Conservation (phyloP, 2,113 vertebrate genomes). For the Leptocoma aspasia region DNA sequence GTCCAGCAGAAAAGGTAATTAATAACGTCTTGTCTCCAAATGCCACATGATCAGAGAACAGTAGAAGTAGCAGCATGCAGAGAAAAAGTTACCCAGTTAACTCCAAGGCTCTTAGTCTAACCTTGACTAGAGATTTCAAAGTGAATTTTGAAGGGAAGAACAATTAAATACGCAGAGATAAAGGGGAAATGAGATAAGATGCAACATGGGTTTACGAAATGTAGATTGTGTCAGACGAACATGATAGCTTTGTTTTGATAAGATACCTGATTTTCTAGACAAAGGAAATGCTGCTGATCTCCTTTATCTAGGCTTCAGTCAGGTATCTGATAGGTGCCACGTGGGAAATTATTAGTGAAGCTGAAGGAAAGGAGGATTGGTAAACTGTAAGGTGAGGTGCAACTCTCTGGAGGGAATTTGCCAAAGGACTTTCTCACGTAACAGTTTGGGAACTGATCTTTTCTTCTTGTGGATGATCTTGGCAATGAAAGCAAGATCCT, state of each 20-base stretch:
- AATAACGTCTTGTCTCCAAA: neutral
- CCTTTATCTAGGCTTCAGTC: conserved; percentile 52
- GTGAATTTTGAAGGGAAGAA: conserved; percentile 44
- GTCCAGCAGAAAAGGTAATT: neutral
- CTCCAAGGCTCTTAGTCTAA: neutral
- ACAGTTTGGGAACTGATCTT: conserved; percentile 1
- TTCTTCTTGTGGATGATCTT: neutral
- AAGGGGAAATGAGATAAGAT: conserved; percentile 58
- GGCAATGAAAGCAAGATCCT: neutral
- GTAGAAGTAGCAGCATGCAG: neutral
- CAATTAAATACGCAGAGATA: conserved; percentile 60
- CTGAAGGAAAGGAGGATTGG: conserved; percentile 43
- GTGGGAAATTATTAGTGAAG: conserved; percentile 26
- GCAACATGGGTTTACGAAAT: conserved; percentile 23
- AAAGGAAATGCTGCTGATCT: conserved; percentile 38
- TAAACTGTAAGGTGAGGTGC: conserved; percentile 12
- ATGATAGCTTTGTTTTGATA: conserved; percentile 66
- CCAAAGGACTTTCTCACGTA: neutral
- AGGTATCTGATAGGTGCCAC: conserved; percentile 51
- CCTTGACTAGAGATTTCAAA: conserved; percentile 15
- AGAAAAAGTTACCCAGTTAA: neutral
- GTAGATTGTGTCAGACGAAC: conserved; percentile 38
- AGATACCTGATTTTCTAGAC: conserved; percentile 53
- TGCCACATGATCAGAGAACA: neutral
- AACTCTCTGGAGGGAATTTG: conserved; percentile 13